phyloP scores from a whole-genome alignment of 2,113 vertebrate species.

The Mormyrus iriodes region DNA sequence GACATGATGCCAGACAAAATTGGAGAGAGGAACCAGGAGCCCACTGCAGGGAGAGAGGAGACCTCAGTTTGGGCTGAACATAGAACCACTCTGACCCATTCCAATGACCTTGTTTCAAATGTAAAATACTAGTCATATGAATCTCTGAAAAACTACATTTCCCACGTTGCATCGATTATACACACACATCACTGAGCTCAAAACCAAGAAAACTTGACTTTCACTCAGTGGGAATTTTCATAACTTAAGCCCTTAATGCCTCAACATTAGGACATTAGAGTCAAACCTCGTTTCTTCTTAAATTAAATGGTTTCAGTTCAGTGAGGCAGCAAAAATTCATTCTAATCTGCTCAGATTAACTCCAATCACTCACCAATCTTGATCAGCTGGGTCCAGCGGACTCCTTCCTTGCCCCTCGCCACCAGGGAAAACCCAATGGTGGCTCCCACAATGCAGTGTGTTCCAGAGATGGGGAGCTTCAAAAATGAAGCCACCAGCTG shows the following conservation, averaged over 20 bases:
- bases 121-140: not conserved
- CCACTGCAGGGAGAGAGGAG: constrained; percentile 60
- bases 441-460: constrained; percentile 97
- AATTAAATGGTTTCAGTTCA: not conserved
- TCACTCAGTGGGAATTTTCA: not conserved
- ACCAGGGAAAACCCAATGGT: constrained; percentile 91
- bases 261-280: not conserved
- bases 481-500: constrained; percentile 90
- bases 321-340: not conserved
- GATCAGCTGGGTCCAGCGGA: constrained; percentile 81
- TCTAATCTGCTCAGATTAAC: not conserved
- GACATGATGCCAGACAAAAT: constrained; percentile 93
- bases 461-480: constrained; percentile 95
- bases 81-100: not conserved
- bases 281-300: not conserved
- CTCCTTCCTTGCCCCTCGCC: constrained; percentile 74
- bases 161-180: not conserved
- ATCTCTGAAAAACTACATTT: not conserved
- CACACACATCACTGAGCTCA: not conserved
- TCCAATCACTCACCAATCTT: constrained; percentile 75
- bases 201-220: not conserved
- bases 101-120: not conserved
- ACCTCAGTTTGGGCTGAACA: not conserved
- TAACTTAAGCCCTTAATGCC: not conserved
- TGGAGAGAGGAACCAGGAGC: constrained; percentile 94